phyloP scores from a whole-genome alignment of 2,888 invertebrate genomes.

The Bembecia ichneumoniformis region DNA sequence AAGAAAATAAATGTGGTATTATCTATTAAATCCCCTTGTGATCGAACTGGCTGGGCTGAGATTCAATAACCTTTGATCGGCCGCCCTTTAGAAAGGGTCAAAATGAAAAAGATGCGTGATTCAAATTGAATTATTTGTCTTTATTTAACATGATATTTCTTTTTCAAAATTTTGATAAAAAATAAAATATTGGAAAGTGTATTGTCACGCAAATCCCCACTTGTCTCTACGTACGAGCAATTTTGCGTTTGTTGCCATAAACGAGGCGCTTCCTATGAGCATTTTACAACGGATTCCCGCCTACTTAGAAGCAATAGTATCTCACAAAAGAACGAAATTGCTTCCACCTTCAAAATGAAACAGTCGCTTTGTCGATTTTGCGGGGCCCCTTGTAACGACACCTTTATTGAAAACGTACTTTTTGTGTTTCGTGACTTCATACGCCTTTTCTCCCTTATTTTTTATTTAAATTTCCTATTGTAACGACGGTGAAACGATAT shows the following conservation, averaged over 20 bases:
- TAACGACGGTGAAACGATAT: too few relatives aligned
- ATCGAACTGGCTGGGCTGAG: neutral
- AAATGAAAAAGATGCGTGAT: neutral
- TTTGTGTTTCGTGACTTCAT: neutral
- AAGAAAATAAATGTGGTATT: neutral
- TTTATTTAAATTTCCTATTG: neutral
- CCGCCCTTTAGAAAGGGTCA: neutral
- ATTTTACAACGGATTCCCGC: conserved; percentile 43
- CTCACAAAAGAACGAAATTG: conserved; percentile 57
- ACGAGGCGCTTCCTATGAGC: conserved; percentile 7
- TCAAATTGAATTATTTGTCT: neutral
- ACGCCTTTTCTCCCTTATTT: neutral
- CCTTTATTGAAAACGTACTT: conserved; percentile 49
- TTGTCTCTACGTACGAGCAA: conserved; percentile 5
- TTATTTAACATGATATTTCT: too few relatives aligned
- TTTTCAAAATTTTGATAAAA: too few relatives aligned
- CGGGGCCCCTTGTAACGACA: conserved; percentile 46
- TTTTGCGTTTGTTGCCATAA: conserved; percentile 12
- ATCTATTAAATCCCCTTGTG: neutral
- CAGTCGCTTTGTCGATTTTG: conserved; percentile 56
- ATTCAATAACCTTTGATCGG: neutral
- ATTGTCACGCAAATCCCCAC: too few relatives aligned
- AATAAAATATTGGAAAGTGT: too few relatives aligned
- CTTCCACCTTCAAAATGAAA: conserved; percentile 57
- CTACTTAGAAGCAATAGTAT: conserved; percentile 54